Evolutionary conservation across 64 coral and sea anemone genomes (phyloP), one percentile per base, ranked within the genome.

Genomic region (Cladopsammia gracilis): DNA sequence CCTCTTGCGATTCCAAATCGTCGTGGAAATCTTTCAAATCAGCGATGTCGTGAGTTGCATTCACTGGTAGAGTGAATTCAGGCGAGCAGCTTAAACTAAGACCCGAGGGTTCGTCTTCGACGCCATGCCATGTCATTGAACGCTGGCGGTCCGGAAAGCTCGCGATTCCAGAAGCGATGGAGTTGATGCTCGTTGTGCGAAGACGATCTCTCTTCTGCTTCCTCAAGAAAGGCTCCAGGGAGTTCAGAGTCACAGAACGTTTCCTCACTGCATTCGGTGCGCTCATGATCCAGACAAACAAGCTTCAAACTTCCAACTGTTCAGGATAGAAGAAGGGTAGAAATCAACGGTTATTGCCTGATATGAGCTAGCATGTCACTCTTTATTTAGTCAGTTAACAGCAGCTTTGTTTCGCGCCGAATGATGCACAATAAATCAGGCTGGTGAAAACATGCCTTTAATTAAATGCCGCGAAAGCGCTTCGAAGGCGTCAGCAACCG

Each of bases 121-220:
- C 15, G 4, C 96, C 96, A 54, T 98, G 96, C 96, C 96, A 98
- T 26, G 96, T 98, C 45, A 59, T 60, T 0, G 96, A 85, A 4
- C 96, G 92, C 48, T 83, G 75, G 15, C 72, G 68, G 52, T 53
- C 65, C 0, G 25, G 49, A 26, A 56, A 78, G 72, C 73, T 86
- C 8, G 91, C 91, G 25, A 93, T 87, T 7, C 91, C 91, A n/a
- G 91, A 93, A 43, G 82, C 91, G 61, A 93, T 72, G 62, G 91
- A 93, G 20, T 93, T 93, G 6, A 93, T 93, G 49, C 91, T 87
- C 2, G 91, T 76, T 20, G 83, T 93, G 7, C 79, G 59, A 6
- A 93, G 82, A 0, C 75, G 56, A 1, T 93, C 91, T 15, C 71
- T 62, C 50, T 64, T 73, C 16, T 87, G 81, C 46, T 86, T 83